Evolutionary conservation across 1,140 invertebrate genomes (phyloP), one percentile per base, ranked within the genome.

Genomic region (Caerostris darwini): DNA sequence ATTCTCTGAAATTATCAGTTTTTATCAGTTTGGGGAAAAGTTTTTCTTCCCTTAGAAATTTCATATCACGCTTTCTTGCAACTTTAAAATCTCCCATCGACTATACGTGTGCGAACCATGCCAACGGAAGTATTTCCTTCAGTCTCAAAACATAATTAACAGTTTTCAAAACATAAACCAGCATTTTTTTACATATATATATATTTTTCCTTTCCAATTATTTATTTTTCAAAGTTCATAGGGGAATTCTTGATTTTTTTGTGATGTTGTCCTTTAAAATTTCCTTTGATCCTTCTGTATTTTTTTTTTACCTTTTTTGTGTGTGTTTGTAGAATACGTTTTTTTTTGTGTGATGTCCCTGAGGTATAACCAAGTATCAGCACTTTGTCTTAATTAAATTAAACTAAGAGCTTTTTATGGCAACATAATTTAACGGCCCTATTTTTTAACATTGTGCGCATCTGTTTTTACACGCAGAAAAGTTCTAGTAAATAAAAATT

Each of bases 301-400:
- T n/a, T n/a, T n/a, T n/a, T n/a, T n/a, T n/a, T n/a, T n/a, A n/a
- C n/a, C n/a, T n/a, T 53, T 17, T 77, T 82, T 59, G n/a, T 6
- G n/a, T 59, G 50, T 61, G 61, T 91, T 91, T 53, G 58, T 77
- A 91, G 67, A 91, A 90, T 58, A 17, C n/a, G 10, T 34, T 34
- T 34, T 2, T 92, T 83, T 92, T 92, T n/a, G n/a, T 83, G 17
- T 34, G 6, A 12, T 19, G 34, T 54, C 34, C 90, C 90, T 61
- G 61, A 85, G 90, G 90, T 81, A 92, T 85, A 53, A 92, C 59
- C 77, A 58, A 85, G 90, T 92, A 92, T 92, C 90, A 92, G 77
- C 90, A 92, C 61, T 92, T 92, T 85, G 82, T 85, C 90, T 92
- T 92, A 92, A 92, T 92, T 92, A 92, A 92, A 92, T 92, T 92